These are phyloP conservation scores for Plebejus argus DNA, from an alignment of 2,888 invertebrate species.

Conservation along the genomic window DNA sequence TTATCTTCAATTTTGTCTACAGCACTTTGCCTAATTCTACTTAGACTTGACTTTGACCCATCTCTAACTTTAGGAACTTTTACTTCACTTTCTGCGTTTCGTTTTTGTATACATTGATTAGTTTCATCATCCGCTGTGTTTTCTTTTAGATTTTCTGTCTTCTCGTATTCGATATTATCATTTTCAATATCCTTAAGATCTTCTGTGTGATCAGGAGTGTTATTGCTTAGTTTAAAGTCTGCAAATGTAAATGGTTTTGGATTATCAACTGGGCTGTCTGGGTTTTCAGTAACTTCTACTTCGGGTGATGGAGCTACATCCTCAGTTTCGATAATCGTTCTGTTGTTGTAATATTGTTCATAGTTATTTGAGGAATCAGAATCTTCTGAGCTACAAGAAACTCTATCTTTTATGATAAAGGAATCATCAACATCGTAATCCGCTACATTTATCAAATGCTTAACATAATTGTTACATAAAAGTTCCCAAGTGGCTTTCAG, in stretches of 20 bases:
- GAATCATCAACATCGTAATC: constrained; percentile 71
- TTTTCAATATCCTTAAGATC: constrained; percentile 40
- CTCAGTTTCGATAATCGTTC: constrained; percentile 41
- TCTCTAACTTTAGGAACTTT: constrained; percentile 27
- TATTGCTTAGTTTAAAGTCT: constrained; percentile 76
- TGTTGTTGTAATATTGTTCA: constrained; percentile 57
- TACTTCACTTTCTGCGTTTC: constrained; percentile 30
- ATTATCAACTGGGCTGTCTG: constrained; percentile 48
- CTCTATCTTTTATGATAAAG: constrained; percentile 58
- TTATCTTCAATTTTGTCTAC: constrained; percentile 58
- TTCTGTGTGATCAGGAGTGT: constrained; percentile 48
- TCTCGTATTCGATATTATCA: constrained; percentile 35
- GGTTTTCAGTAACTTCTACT: constrained; percentile 36
- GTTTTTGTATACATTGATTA: constrained; percentile 32
- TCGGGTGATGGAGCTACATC: constrained; percentile 32
- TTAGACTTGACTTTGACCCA: constrained; percentile 15
- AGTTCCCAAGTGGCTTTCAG: constrained; percentile 83
- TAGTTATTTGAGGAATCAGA: constrained; percentile 69
- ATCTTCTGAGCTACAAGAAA: constrained; percentile 67
- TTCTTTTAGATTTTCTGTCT: constrained; percentile 19
- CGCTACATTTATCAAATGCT: constrained; percentile 64
- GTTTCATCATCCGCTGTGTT: constrained; percentile 56
- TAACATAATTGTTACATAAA: constrained; percentile 80
- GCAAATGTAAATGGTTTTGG: constrained; percentile 79
- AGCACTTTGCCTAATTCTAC: constrained; percentile 37